Base-by-base conservation (phyloP, 2,888 invertebrate species). In the Ommatoiulus sabulosus region DNA sequence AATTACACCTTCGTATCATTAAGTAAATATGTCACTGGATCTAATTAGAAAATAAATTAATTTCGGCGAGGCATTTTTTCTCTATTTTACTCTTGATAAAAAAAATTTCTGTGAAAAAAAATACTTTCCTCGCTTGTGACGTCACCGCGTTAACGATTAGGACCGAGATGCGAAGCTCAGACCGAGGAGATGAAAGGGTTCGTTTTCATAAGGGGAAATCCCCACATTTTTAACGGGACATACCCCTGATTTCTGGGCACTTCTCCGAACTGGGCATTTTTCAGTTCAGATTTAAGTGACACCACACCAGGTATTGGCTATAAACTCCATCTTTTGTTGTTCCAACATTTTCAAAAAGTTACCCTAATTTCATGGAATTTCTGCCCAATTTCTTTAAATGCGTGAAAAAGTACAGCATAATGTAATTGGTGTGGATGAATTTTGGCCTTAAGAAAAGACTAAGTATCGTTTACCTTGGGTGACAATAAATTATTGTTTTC, bases 1-100 rank as follows among this genome's bases (percentile, higher is more conserved):
- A 57, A 57, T 57, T 57, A 57, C 57, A 57, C 57, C 57, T 57
- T 57, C 57, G 57, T 57, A 57, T 57, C 57, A 57, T 57, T 57
- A 57, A 57, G 57, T 57, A 57, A 57, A 57, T 57, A 57, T 57
- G 57, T 57, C 57, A 57, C 57, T 57, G 57, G 15, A 57, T 57
- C 57, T 57, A 57, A 57, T 57, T 57, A 57, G 57, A 57, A 57
- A 57, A 57, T 57, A 57, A 57, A 57, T 57, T 57, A 57, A 57
- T 57, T 17, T 57, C 57, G 4, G 57, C 57, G 15, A 57, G 17
- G 17, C 57, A 57, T 57, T 57, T 57, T 57, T 57, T 57, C 8
- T 4, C 15, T 15, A 17, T 57, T 57, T 57, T 17, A 46, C 12
- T 46, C 46, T 10, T 17, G 15, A 57, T 17, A 10, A 57, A 57